A percentile compares a stretch with the other conserved stretches of the same genome.
Evolutionary conservation across 2,113 vertebrate genomes (phyloP).

Genomic region (Neodontobutis hainanensis): DNA sequence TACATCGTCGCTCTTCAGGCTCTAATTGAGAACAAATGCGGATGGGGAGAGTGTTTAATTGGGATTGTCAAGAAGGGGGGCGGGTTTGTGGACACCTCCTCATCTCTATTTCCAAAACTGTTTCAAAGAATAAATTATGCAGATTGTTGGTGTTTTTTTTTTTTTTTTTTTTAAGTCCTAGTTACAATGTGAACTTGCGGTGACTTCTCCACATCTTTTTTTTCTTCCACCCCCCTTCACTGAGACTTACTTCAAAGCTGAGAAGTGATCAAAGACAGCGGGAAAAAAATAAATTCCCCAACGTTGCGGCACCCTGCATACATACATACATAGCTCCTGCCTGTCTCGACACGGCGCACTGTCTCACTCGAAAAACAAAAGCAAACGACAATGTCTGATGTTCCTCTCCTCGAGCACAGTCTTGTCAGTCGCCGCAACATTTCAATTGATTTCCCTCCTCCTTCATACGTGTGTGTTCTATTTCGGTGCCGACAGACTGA

Average conservation of each 20-base stretch:
- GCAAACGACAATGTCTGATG: slow-evolving; percentile 80
- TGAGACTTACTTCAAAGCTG: slow-evolving; percentile 84
- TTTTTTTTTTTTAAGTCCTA: slow-evolving; percentile 68
- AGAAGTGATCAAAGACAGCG: slow-evolving; percentile 85
- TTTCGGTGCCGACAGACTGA: slow-evolving; percentile 71
- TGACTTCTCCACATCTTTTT: slow-evolving; percentile 72
- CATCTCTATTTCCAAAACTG: slow-evolving; percentile 59
- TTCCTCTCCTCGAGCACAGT: slow-evolving; percentile 64
- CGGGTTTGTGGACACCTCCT: slow-evolving; percentile 57
- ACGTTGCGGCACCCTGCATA: slow-evolving; percentile 74
- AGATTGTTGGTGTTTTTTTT: slow-evolving; percentile 57
- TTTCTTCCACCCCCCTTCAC: slow-evolving; percentile 47
- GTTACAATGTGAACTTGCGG: slow-evolving; percentile 79
- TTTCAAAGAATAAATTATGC: slow-evolving; percentile 79
- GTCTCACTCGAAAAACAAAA: slow-evolving; percentile 78
- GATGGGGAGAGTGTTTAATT: slow-evolving; percentile 68
- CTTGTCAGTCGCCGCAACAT: slow-evolving; percentile 76
- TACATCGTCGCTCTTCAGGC: slow-evolving; percentile 53
- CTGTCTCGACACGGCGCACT: slow-evolving; percentile 54
- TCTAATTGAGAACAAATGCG: slow-evolving; percentile 75
- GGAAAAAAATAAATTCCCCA: slow-evolving; percentile 77
- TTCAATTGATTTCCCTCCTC: slow-evolving; percentile 73
- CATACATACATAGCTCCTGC: slow-evolving; percentile 71
- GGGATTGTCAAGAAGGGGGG: slow-evolving; percentile 60
- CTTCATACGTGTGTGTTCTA: slow-evolving; percentile 60